Base-by-base conservation (phyloP, 1,140 invertebrate species). In the Nebria ingens region DNA sequence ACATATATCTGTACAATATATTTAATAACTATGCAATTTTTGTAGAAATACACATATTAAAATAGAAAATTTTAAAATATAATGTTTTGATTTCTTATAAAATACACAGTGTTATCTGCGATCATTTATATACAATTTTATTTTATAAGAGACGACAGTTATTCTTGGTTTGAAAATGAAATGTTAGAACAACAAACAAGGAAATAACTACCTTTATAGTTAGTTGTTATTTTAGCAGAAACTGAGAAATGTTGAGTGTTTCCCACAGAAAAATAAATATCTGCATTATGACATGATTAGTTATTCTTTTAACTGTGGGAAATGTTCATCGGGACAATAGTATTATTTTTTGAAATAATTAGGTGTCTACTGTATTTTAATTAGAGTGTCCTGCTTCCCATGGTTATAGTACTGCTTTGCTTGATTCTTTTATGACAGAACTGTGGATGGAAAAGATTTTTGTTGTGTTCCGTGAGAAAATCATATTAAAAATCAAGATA, bases 321-420 rank as follows among this genome's bases (percentile, higher is more conserved):
- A 58, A 42, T 51, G 19, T 38, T 17, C 11, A 38, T 42, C 17
- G n/a, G n/a, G 50, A 64, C 64, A 65, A 67, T 67, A 55, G 61
- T 56, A 61, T 65, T 63, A 64, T 67, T 65, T 67, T 63, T 67
- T 6, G n/a, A 45, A 65, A 65, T 67, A 65, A 67, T 67, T 64
- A 60, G 58, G 56, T 63, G 59, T 60, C 64, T 63, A 59, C 58
- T 64, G 65, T 65, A 67, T 67, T 62, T 67, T 65, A 67, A 67
- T 67, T 62, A 65, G 65, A 56, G 58, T 60, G 56, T 61, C 65
- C 58, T 53, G 58, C 40, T 67, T 65, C 65, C 61, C 64, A 67
- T n/a, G 21, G 22, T 53, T 55, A 56, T 17, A 12, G n/a, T n/a
- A n/a, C n/a, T n/a, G n/a, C n/a, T n/a, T n/a, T n/a, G n/a, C n/a